phyloP scores from a whole-genome alignment of 2,113 vertebrate species.

The Pteropus alecto region DNA sequence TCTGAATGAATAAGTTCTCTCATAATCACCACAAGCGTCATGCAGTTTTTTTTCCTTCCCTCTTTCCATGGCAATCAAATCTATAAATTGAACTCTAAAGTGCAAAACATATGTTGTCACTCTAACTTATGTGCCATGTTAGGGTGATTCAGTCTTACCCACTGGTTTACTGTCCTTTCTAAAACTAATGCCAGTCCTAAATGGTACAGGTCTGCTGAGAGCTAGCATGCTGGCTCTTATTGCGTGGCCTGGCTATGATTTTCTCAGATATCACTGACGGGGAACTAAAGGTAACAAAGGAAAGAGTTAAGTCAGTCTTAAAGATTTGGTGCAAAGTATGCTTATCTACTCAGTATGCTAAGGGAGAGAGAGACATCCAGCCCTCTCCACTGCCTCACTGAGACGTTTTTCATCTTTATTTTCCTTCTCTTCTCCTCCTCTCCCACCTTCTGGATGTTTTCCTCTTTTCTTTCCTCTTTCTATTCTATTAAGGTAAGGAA shows the following conservation, averaged over 20 bases:
- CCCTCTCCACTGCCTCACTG: neutral
- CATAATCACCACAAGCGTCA: conserved; percentile 2
- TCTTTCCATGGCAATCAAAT: conserved; percentile 51
- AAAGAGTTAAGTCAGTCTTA: neutral
- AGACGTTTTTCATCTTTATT: neutral
- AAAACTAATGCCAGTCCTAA: conserved; percentile 1
- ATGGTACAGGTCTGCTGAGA: neutral
- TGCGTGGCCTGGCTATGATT: neutral
- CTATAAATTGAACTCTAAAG: conserved; percentile 47
- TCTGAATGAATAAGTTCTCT: conserved; percentile 56
- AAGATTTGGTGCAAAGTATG: conserved; percentile 22
- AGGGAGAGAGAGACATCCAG: neutral
- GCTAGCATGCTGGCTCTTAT: neutral
- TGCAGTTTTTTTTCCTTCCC: neutral
- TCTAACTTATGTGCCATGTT: neutral
- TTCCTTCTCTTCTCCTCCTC: neutral
- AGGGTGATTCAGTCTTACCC: neutral
- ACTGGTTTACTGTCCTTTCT: neutral
- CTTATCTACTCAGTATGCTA: neutral
- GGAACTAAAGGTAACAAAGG: neutral
- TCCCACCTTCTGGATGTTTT: neutral
- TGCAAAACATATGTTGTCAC: conserved; percentile 19
- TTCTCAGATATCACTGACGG: neutral
- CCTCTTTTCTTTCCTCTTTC: neutral
- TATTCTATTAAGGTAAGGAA: neutral